phyloP scores from a whole-genome alignment of 2,888 invertebrate genomes.

The Drosophila flavopinicola region DNA sequence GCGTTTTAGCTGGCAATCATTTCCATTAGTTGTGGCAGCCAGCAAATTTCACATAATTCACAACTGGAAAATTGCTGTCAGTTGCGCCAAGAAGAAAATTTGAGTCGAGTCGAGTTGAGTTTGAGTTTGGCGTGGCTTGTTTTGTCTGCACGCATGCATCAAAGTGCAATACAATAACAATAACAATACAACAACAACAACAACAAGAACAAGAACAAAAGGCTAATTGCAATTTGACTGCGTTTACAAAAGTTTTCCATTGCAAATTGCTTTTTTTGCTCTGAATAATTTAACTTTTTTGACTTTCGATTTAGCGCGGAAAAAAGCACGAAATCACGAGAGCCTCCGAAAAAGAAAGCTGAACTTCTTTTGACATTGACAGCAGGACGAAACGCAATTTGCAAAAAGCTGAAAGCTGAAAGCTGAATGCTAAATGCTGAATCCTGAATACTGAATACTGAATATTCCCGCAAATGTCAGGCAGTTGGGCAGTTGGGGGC shows the following conservation, averaged over 20 bases:
- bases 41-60: slow-evolving; percentile 77
- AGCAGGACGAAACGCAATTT: slow-evolving; percentile 74
- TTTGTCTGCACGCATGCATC: slow-evolving; percentile 73
- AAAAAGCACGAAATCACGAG: slow-evolving; percentile 60
- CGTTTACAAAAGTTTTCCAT: slow-evolving; percentile 68
- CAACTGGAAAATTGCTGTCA: slow-evolving; percentile 79
- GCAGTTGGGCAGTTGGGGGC: slow-evolving; percentile 3
- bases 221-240: slow-evolving; percentile 80
- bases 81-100: slow-evolving; percentile 63
- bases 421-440: too few relatives aligned
- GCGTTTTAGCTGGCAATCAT: slow-evolving; percentile 78
- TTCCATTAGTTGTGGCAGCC: slow-evolving; percentile 75
- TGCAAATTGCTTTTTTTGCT: slow-evolving; percentile 72
- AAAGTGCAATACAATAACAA: slow-evolving; percentile 59
- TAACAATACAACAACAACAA: slow-evolving; percentile 24
- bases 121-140: slow-evolving; percentile 49
- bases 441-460: too few relatives aligned
- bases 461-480: slow-evolving; percentile 56
- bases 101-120: slow-evolving; percentile 38
- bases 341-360: slow-evolving; percentile 21
- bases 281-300: slow-evolving; percentile 79
- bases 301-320: slow-evolving; percentile 74
- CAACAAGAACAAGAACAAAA: slow-evolving; percentile 62
- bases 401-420: too few relatives aligned
- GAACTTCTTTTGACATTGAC: slow-evolving; percentile 73